Conservation (phyloP, 2,113 vertebrate species). For the Nesogale talazaci region DNA sequence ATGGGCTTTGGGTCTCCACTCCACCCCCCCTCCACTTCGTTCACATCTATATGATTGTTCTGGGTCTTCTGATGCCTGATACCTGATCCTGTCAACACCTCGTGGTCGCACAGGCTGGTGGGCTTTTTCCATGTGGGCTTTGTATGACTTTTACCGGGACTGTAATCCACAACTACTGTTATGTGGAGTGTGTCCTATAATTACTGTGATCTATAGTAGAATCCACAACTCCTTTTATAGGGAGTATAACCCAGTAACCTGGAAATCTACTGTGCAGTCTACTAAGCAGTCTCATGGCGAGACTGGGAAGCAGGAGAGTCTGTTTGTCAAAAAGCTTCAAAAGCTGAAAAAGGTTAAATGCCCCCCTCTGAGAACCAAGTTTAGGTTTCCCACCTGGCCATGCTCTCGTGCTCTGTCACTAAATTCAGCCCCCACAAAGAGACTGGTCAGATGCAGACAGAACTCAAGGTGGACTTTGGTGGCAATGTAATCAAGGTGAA, state of each 20-base stretch:
- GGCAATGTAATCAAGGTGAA: neutral
- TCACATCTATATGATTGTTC: no score
- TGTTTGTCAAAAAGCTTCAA: conserved; percentile 37
- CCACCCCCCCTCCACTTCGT: no score
- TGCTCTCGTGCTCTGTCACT: neutral
- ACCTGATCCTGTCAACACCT: no score
- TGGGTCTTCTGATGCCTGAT: no score
- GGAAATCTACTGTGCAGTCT: neutral
- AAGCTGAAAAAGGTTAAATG: conserved; percentile 16
- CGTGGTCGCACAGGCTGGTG: no score
- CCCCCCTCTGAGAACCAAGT: neutral
- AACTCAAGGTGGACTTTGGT: neutral
- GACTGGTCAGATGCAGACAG: neutral
- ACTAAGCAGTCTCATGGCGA: neutral
- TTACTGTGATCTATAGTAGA: neutral
- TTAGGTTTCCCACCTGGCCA: neutral
- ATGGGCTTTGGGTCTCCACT: no score
- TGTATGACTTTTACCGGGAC: neutral
- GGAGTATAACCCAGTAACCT: neutral
- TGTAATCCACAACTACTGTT: conserved; percentile 2
- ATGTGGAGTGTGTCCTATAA: neutral
- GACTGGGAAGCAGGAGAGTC: neutral
- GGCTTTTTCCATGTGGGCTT: no score
- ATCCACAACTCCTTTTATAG: neutral
- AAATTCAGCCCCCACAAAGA: neutral